These are phyloP conservation scores for Bombus sylvicola DNA, from an alignment of 1,140 invertebrate species.

Conservation along the genomic window DNA sequence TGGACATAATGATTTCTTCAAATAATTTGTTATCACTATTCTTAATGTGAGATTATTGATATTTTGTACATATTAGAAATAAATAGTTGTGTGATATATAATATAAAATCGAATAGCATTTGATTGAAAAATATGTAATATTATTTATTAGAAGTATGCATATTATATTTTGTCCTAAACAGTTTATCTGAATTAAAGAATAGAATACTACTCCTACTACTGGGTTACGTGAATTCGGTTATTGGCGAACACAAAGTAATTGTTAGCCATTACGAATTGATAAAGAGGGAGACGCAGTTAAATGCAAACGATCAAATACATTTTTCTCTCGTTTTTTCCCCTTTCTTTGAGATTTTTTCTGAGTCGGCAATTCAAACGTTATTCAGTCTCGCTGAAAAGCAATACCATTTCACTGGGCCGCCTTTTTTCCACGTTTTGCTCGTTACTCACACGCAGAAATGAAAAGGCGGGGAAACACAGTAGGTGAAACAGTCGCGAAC, in stretches of 20 bases:
- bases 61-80: too few relatives aligned
- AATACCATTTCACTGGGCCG: conserved; percentile 18
- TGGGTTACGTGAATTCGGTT: not conserved
- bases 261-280: not conserved
- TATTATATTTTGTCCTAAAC: not conserved
- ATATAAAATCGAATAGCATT: too few relatives aligned
- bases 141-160: too few relatives aligned
- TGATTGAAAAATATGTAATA: too few relatives aligned
- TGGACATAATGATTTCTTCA: too few relatives aligned
- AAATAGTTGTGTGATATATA: too few relatives aligned
- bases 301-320: conserved; percentile 13
- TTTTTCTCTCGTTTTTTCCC: not conserved
- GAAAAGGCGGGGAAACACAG: not conserved
- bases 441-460: not conserved
- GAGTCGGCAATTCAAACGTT: conserved; percentile 27
- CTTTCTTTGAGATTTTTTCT: not conserved
- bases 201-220: not conserved
- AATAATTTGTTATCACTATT: too few relatives aligned
- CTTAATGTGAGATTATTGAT: too few relatives aligned
- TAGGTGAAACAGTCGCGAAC: not conserved
- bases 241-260: not conserved
- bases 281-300: not conserved
- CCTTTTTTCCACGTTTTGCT: not conserved
- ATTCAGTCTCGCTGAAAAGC: conserved; percentile 24
- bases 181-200: not conserved